A percentile compares a stretch with the other conserved stretches of the same genome.
phyloP scores from a whole-genome alignment of 2,888 invertebrate species.

The Callyntrura sp. region DNA sequence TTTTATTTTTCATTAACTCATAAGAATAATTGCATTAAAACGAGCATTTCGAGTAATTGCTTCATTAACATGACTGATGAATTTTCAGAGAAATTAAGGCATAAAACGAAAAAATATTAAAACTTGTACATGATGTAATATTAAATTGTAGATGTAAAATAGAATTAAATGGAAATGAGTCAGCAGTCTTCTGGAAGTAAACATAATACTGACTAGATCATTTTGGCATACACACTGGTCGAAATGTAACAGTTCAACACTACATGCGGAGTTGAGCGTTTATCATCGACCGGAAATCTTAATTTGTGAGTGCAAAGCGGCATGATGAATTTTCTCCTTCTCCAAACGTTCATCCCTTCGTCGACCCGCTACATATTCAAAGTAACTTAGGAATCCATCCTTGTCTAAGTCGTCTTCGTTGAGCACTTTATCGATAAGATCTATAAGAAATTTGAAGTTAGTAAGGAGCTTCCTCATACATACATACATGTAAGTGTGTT shows the following conservation, averaged over 20 bases:
- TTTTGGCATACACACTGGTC: not conserved
- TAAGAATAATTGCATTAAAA: too few species aligned
- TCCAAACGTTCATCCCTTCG: conserved; percentile 84
- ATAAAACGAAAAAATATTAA: too few species aligned
- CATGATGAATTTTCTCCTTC: conserved; percentile 64
- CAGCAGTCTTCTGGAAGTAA: not conserved
- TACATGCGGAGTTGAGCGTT: not conserved
- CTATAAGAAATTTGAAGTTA: conserved; percentile 87
- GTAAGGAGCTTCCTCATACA: not conserved
- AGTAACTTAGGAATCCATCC: conserved; percentile 89
- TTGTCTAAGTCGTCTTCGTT: conserved; percentile 93
- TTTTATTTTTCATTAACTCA: too few species aligned
- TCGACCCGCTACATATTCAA: conserved; percentile 89
- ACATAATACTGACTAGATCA: conserved; percentile 32
- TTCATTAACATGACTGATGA: too few species aligned
- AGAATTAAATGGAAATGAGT: conserved; percentile 10
- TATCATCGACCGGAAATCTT: conserved; percentile 47
- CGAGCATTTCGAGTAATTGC: too few species aligned
- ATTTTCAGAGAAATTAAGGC: not conserved
- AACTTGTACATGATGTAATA: not conserved
- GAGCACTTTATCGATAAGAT: conserved; percentile 94
- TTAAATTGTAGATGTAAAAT: not conserved
- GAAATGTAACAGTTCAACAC: not conserved
- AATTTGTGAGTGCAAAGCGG: conserved; percentile 59
- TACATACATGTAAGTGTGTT: too few species aligned